Evolutionary conservation across 2,888 invertebrate species (phyloP), one percentile per base, ranked within the genome.

Genomic region (Drosophila mercatorum): DNA sequence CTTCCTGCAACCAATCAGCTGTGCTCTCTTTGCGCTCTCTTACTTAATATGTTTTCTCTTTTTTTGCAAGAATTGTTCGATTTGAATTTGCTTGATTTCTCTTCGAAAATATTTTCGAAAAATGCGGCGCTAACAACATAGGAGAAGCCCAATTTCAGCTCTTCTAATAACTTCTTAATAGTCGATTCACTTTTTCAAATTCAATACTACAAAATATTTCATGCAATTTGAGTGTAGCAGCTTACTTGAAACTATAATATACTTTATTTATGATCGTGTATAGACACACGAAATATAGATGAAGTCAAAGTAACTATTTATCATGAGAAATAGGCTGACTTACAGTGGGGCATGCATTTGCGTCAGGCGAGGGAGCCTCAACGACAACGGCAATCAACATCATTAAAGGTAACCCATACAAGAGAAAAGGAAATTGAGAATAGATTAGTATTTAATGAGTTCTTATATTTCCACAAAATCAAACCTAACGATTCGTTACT

Each of bases 361-460:
- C 17, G 41, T 44, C 65, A 40, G 40, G 58, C 62, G 56, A 72
- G 44, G 52, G 63, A 61, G 5, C 34, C 10, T 8, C 8, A 59
- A 70, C 68, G 26, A 65, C 62, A 62, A 66, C 53, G 60, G 63
- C 68, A 61, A 71, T 73, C 75, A 72, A 44, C 64, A 78, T 81
- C 78, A 88, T 91, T 90, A 85, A 78, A 55, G 68, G 64, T 71
- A 65, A 59, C 68, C 55, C 68, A 67, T 31, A 56, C 52, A 40
- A 40, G 38, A 28, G 10, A 53, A n/a, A 40, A 53, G 40, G 26
- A 89, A 89, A 91, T 91, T 82, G 89, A 91, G 83, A 91, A 91
- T 90, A 89, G 88, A 90, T 90, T 90, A 86, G 81, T 88, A 89
- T 90, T 90, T 91, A 91, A 91, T 91, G 91, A 77, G 77, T 91